A percentile compares a stretch with the other conserved stretches of the same genome.
phyloP scores from a whole-genome alignment of 2,888 invertebrate species.

The Acanthosepion lycidas region DNA sequence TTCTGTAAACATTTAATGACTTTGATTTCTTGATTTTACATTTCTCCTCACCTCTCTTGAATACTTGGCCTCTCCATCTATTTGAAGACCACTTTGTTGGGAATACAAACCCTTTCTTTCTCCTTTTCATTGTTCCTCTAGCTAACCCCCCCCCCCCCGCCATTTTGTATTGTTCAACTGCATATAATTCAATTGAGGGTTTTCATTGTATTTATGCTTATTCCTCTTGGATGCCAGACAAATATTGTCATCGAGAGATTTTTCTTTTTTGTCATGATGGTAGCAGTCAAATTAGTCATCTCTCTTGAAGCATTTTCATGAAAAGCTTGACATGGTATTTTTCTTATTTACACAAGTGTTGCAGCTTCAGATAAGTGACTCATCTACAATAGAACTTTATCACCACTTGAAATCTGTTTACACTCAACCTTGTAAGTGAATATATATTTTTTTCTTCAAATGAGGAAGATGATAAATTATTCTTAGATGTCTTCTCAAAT shows the following conservation, averaged over 20 bases:
- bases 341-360: neutral
- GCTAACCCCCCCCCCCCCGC: neutral
- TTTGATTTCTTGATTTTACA: too few relatives aligned
- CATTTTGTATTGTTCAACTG: neutral
- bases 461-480: too few relatives aligned
- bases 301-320: neutral
- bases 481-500: too few relatives aligned
- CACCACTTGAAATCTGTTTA: neutral
- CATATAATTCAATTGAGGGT: neutral
- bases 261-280: neutral
- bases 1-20: too few relatives aligned
- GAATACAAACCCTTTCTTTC: too few relatives aligned
- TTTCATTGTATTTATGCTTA: neutral
- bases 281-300: neutral
- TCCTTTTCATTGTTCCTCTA: too few relatives aligned
- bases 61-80: too few relatives aligned
- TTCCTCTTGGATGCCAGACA: neutral
- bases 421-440: too few relatives aligned
- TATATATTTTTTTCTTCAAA: too few relatives aligned
- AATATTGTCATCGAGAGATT: neutral
- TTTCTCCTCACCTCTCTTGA: too few relatives aligned
- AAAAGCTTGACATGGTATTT: neutral
- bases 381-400: neutral
- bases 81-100: too few relatives aligned
- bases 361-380: neutral